These are phyloP conservation scores for Mixornis gularis DNA, from an alignment of 2,113 vertebrate species.

Conservation along the genomic window DNA sequence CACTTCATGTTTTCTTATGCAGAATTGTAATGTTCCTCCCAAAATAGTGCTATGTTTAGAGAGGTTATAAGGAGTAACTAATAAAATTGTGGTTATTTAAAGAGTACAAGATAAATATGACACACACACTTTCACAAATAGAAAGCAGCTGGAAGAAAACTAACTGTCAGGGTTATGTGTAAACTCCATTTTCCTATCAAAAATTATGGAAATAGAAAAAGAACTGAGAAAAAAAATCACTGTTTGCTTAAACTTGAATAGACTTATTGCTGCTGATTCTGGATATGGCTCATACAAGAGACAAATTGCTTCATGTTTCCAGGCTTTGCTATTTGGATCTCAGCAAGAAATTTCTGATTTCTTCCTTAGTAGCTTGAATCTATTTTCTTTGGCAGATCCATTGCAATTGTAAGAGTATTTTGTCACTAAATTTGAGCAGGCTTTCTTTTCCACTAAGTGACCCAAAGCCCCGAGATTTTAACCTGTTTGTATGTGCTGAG, in stretches of 20 bases:
- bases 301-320: background rate
- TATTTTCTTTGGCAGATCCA: constrained; percentile 16
- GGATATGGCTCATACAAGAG: background rate
- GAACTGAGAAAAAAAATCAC: background rate
- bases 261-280: constrained; percentile 7
- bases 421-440: background rate
- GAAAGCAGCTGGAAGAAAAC: constrained; percentile 40
- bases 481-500: background rate
- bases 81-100: constrained; percentile 37
- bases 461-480: background rate
- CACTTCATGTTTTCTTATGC: background rate
- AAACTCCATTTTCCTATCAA: constrained; percentile 23
- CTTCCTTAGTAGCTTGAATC: background rate
- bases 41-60: constrained; percentile 5
- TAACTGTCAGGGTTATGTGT: background rate
- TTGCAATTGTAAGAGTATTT: background rate
- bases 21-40: background rate
- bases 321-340: background rate
- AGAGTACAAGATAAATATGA: constrained; percentile 19
- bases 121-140: background rate
- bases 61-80: constrained; percentile 5
- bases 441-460: background rate
- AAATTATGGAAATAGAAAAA: constrained; percentile 17
- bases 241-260: background rate
- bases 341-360: constrained; percentile 5